A percentile compares a stretch with the other conserved stretches of the same genome.
Evolutionary conservation across 2,888 invertebrate species (phyloP).

Genomic region (Pilophorus perplexus): DNA sequence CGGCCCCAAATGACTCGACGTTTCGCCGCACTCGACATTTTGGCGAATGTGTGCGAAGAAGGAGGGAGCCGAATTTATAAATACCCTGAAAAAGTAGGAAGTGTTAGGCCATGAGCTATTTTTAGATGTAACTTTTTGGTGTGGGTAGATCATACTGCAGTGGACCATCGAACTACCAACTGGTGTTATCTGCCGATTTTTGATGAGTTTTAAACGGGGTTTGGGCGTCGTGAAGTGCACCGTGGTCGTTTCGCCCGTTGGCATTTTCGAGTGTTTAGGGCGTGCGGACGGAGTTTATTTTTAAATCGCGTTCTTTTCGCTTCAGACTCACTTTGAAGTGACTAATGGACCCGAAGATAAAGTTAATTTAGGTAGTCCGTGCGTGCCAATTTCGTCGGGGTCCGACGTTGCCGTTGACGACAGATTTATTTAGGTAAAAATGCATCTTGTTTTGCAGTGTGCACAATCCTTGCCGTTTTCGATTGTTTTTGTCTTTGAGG

Average conservation of each 20-base stretch:
- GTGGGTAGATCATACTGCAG: slow-evolving; percentile 26
- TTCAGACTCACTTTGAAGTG: too few species aligned
- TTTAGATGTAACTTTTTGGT: slow-evolving; percentile 30
- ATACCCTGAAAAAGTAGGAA: slow-evolving; percentile 27
- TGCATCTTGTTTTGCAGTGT: background rate
- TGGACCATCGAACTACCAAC: background rate
- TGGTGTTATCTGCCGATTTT: too few species aligned
- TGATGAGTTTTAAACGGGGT: too few species aligned
- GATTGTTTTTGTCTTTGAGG: background rate
- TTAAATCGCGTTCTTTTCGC: too few species aligned
- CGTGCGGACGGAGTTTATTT: slow-evolving; percentile 10
- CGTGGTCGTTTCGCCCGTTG: background rate
- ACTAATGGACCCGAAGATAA: background rate
- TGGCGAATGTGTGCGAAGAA: too few species aligned
- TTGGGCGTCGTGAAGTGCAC: too few species aligned
- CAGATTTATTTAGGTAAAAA: slow-evolving; percentile 7
- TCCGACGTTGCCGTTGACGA: background rate
- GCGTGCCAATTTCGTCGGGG: slow-evolving; percentile 17
- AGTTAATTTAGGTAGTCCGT: slow-evolving; percentile 6
- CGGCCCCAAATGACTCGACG: too few species aligned
- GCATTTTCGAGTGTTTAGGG: too few species aligned
- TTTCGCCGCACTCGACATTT: slow-evolving; percentile 14
- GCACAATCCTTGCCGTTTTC: too few species aligned
- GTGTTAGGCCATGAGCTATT: slow-evolving; percentile 34
- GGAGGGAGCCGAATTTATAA: slow-evolving; percentile 23